Evolutionary conservation across 1,140 invertebrate species (phyloP), one percentile per base, ranked within the genome.

Genomic region (Mesaphorura yosii): DNA sequence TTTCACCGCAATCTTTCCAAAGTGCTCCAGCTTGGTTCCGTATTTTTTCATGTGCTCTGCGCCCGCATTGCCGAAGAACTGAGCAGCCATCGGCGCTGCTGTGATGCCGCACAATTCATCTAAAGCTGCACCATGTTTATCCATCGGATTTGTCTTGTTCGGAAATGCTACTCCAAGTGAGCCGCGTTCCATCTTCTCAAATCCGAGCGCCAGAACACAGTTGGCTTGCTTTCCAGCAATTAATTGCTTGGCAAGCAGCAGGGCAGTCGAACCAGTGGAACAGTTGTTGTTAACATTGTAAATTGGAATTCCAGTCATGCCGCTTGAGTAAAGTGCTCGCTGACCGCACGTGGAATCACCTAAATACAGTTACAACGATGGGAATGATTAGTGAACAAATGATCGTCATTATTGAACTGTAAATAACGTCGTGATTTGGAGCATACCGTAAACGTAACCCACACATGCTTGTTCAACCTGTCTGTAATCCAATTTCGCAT

Each of bases 231-330:
- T 51, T 61, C 83, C 78, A 72, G 91, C 82, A 19, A 98, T 74
- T 7, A 95, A 76, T 68, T 97, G 88, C 66, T 93, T 93, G 0
- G 81, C 91, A 64, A 98, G 71, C 53, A 82, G 79, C 1, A 98
- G 67, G 2, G 94, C 94, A 48, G 86, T 88, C 0, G 93, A 88
- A 12, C 95, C 95, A 19, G 91, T 97, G 0, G 94, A 85, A 67
- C 95, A 98, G 66, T 96, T 96, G 67, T 98, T 99, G 70, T 98
- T 97, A 0, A 97, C 93, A 75, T 99, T 99, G 72, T 86, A 93
- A 55, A 98, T 83, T 10, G 95, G 95, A 63, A 98, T 95, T 20
- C 93, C 95, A 39, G 82, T 96, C 76, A 98, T 81, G 34, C 95
- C 95, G 34, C 98, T 72, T 68, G 91, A 82, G 70, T 99, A 98